Evolutionary conservation across 2,888 invertebrate genomes (phyloP), one percentile per base, ranked within the genome.

Genomic region (Saturnia pavonia): DNA sequence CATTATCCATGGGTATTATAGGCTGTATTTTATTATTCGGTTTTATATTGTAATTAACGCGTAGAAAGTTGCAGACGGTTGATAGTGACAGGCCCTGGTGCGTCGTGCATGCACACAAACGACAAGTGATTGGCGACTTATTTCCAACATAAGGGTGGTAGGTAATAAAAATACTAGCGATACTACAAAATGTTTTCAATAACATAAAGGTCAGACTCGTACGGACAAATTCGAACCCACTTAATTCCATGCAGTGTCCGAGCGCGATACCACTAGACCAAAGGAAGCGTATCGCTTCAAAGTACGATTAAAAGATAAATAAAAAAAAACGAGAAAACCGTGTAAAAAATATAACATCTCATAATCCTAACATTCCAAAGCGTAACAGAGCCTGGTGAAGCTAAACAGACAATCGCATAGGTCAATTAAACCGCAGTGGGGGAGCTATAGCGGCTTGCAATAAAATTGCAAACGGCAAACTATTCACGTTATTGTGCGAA

Each of bases 391-490:
- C 60, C 16, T 14, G 25, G 54, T 9, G n/a, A 54, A 70, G 12
- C 75, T 72, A 71, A 70, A 73, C 71, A 69, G 69, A 71, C 72
- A 67, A 60, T 14, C 57, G 57, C 27, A 76, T 76, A 75, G 71
- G 69, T 71, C 71, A 77, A 77, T 77, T 77, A 70, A 69, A 67
- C 72, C 69, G 48, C 19, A 68, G 73, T 72, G 74, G 75, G 75
- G 77, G 77, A 74, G 72, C 60, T 70, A 22, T 48, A 65, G 67
- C 70, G 69, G 69, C 67, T 77, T 80, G 76, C 74, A 77, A 75
- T 77, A 60, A 60, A 51, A 69, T 51, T 25, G 22, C 22, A 69
- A 69, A 69, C 65, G 54, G 70, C 54, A 54, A n/a, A 42, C 42
- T 57, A 45, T 65, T 63, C 48, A 34, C 54, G 40, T 54, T 70